Conservation (phyloP, 2,888 invertebrate genomes). For the Hirtodrosophila cameraria region DNA sequence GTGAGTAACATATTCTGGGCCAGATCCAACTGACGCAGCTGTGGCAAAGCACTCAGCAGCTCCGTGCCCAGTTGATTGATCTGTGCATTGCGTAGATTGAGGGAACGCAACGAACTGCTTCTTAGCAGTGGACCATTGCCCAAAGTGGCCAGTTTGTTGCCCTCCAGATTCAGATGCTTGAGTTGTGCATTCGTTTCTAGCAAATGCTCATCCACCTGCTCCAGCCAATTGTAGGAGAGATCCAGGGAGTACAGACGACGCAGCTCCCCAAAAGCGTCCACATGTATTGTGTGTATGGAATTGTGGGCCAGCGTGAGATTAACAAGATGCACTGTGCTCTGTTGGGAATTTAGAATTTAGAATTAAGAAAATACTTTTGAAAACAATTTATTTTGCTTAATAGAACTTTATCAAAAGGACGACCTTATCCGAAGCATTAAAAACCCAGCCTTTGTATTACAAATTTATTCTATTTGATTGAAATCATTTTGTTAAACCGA, state of each 20-base stretch:
- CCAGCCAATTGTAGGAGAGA: constrained; percentile 87
- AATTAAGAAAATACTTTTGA: background rate
- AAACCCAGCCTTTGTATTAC: no score
- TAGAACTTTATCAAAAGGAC: no score
- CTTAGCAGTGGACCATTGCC: constrained; percentile 86
- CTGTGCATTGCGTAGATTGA: constrained; percentile 87
- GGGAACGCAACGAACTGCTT: constrained; percentile 85
- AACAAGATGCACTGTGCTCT: constrained; percentile 75
- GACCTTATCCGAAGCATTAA: no score
- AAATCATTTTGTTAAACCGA: no score
- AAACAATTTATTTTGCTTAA: no score
- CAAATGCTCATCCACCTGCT: constrained; percentile 85
- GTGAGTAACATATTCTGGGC: constrained; percentile 87
- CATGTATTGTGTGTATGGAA: constrained; percentile 87
- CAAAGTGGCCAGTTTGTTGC: constrained; percentile 87
- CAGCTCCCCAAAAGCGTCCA: constrained; percentile 86
- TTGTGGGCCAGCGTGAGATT: constrained; percentile 85
- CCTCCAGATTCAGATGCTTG: constrained; percentile 86
- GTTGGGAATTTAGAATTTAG: background rate
- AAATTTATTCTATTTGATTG: no score
- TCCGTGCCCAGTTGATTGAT: constrained; percentile 85
- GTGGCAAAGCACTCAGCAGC: constrained; percentile 86
- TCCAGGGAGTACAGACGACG: constrained; percentile 85
- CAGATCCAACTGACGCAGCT: constrained; percentile 86
- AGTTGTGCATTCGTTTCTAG: constrained; percentile 86